Conservation (phyloP, 2,113 vertebrate species). For the Cheilinus undulatus region DNA sequence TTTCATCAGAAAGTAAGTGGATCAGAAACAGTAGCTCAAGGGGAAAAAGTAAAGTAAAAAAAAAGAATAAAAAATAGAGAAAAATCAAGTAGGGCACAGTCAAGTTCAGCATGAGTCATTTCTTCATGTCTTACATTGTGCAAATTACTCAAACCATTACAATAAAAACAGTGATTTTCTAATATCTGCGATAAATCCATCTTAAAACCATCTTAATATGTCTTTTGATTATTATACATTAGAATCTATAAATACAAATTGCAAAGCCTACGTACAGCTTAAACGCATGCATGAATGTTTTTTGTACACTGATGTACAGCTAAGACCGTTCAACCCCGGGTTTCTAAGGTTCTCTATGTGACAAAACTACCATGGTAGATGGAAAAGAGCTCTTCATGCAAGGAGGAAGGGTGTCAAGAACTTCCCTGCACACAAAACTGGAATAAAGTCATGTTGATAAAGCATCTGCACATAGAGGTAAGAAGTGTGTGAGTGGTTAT, state of each 20-base stretch:
- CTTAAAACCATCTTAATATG: slow-evolving; percentile 72
- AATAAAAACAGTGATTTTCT: slow-evolving; percentile 77
- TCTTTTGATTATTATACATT: slow-evolving; percentile 89
- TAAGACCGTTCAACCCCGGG: slow-evolving; percentile 83
- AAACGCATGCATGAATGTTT: slow-evolving; percentile 91
- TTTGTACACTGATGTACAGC: slow-evolving; percentile 88
- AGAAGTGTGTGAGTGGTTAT: slow-evolving; percentile 8
- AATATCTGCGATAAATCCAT: slow-evolving; percentile 69
- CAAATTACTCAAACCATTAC: slow-evolving; percentile 80
- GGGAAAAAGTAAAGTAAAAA: background rate
- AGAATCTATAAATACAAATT: slow-evolving; percentile 89
- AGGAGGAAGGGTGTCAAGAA: slow-evolving; percentile 35
- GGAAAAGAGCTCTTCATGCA: slow-evolving; percentile 77
- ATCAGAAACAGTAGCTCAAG: slow-evolving; percentile 22
- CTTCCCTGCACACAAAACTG: slow-evolving; percentile 60
- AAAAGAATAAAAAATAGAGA: background rate
- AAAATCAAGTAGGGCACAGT: slow-evolving; percentile 58
- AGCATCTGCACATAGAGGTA: slow-evolving; percentile 56
- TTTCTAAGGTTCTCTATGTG: slow-evolving; percentile 73
- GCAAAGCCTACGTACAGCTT: slow-evolving; percentile 88
- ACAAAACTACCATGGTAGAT: slow-evolving; percentile 73
- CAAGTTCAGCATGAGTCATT: slow-evolving; percentile 56
- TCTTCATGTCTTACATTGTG: slow-evolving; percentile 82
- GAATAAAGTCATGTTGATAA: slow-evolving; percentile 36
- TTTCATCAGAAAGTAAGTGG: slow-evolving; percentile 22